Percentiles rank a stretch among this genome's conserved stretches.
Evolutionary conservation across 2,888 invertebrate species (phyloP).

Genomic region (Andrena bucephala): DNA sequence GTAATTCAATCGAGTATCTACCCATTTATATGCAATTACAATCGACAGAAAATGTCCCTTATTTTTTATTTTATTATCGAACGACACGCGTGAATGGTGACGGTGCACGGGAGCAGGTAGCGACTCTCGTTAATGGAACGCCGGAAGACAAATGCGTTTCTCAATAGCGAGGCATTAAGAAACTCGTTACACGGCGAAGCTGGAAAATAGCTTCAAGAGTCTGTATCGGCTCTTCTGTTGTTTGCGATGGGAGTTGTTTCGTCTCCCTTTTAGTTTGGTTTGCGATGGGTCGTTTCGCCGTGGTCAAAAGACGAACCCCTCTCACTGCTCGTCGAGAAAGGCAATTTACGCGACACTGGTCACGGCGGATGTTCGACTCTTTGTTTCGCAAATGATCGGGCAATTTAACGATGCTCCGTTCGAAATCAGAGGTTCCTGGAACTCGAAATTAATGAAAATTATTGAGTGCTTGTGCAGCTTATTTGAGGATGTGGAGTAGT

Average conservation of each 20-base stretch:
- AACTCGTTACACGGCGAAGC: slow-evolving; percentile 47
- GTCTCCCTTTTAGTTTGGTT: slow-evolving; percentile 26
- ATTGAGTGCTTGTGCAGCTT: too few species aligned
- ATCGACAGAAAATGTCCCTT: too few species aligned
- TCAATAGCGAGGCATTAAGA: slow-evolving; percentile 52
- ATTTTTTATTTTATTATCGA: not conserved
- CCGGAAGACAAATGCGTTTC: slow-evolving; percentile 51
- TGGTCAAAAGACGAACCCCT: slow-evolving; percentile 26
- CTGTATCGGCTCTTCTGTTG: slow-evolving; percentile 41
- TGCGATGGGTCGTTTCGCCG: slow-evolving; percentile 40
- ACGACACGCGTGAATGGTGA: not conserved
- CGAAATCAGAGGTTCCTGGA: too few species aligned
- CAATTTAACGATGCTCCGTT: not conserved
- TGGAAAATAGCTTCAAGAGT: slow-evolving; percentile 44
- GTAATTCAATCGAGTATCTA: too few species aligned
- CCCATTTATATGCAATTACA: too few species aligned
- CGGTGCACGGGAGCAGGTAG: not conserved
- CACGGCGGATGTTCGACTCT: slow-evolving; percentile 7
- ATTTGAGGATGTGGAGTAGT: too few species aligned
- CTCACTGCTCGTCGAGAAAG: slow-evolving; percentile 15
- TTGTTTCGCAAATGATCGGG: not conserved
- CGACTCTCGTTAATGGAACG: slow-evolving; percentile 39
- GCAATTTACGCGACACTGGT: slow-evolving; percentile 21
- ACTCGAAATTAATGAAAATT: too few species aligned
- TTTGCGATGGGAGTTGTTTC: slow-evolving; percentile 10